These are phyloP conservation scores for Seira sanloemensis DNA, from an alignment of 2,888 invertebrate species.

Conservation along the genomic window DNA sequence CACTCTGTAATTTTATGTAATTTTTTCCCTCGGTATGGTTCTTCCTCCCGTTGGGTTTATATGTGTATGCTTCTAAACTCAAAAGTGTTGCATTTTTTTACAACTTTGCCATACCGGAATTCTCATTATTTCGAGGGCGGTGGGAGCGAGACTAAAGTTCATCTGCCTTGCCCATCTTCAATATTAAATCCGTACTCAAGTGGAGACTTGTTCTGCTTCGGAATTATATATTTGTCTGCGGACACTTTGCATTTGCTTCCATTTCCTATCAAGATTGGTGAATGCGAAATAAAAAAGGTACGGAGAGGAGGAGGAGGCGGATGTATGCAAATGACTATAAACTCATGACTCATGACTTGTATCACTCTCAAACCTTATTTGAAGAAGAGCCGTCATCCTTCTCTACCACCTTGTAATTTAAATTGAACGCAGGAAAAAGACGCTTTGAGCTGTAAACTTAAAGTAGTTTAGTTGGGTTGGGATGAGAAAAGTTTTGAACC, in stretches of 20 bases:
- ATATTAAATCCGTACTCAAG: too few species aligned
- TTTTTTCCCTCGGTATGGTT: constrained; percentile 18
- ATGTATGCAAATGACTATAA: constrained; percentile 8
- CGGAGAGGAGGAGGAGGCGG: not conserved
- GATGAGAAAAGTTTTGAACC: too few species aligned
- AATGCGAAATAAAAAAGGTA: constrained; percentile 5
- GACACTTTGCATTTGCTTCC: not conserved
- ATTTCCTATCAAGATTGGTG: constrained; percentile 1
- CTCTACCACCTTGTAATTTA: too few species aligned
- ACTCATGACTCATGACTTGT: constrained; percentile 13
- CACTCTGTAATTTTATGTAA: constrained; percentile 25
- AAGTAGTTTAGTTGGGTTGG: not conserved
- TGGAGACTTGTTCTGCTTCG: too few species aligned
- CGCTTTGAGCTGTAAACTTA: not conserved
- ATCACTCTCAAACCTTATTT: constrained; percentile 3
- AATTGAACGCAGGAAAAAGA: not conserved
- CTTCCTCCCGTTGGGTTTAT: not conserved
- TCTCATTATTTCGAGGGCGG: constrained; percentile 56
- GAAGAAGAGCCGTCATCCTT: too few species aligned
- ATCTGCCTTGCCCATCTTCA: constrained; percentile 53
- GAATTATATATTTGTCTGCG: constrained; percentile 3
- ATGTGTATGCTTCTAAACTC: not conserved
- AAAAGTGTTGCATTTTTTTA: too few species aligned
- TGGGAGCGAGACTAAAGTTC: constrained; percentile 34
- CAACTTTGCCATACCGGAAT: constrained; percentile 41